A percentile compares a stretch with the other conserved stretches of the same genome.
Conservation (phyloP, 37 sponge, comb jelly and placozoan species). For the Geodia barretti region DNA sequence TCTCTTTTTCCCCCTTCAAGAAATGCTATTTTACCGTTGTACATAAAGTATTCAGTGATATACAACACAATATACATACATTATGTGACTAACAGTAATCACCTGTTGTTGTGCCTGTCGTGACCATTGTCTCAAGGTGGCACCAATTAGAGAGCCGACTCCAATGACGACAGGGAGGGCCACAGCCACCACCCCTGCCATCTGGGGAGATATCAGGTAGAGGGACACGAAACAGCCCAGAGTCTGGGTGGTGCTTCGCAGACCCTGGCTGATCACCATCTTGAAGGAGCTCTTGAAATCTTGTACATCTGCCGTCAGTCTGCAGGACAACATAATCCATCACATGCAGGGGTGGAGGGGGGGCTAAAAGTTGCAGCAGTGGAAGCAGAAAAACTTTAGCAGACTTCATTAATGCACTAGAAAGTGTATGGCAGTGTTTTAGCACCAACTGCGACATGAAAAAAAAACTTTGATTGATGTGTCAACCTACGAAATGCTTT, state of each 20-base stretch:
- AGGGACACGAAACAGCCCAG: conserved; percentile 84
- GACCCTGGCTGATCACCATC: conserved; percentile 82
- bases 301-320: conserved; percentile 76
- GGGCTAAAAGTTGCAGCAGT: background rate
- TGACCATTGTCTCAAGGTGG: conserved; percentile 74
- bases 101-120: conserved; percentile 87
- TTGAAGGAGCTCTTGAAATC: conserved; percentile 97
- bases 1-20: no score
- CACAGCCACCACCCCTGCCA: conserved; percentile 73
- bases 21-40: no score
- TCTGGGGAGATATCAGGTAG: conserved; percentile 83
- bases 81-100: no score
- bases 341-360: background rate
- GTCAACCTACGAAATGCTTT: no score
- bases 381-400: background rate
- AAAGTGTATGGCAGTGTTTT: background rate
- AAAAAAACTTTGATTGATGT: no score
- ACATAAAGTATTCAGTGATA: no score
- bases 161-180: conserved; percentile 72
- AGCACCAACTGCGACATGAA: no score
- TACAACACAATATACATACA: no score
- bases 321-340: conserved; percentile 53
- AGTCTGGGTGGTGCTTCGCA: conserved; percentile 76
- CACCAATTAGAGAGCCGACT: conserved; percentile 76
- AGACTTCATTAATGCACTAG: no score